Conservation (phyloP, 2,797 vertebrate species). For the Synaphobranchus kaupii region DNA sequence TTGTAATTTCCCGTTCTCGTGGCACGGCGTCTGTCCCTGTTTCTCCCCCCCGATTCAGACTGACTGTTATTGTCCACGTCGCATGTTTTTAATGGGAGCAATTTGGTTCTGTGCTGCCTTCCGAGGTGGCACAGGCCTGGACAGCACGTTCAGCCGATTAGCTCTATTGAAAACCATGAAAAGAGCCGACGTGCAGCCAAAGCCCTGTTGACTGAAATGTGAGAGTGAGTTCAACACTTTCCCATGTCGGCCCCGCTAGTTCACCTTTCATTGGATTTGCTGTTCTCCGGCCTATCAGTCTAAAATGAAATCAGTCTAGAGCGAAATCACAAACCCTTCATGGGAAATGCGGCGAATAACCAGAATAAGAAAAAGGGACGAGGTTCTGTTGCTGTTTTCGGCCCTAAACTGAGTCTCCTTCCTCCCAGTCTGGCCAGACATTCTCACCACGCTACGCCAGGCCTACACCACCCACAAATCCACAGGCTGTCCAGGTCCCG, state of each 20-base stretch:
- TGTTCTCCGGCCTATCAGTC: not conserved
- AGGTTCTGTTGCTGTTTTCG: not conserved
- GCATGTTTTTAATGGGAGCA: constrained; percentile 41
- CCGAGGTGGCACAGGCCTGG: not conserved
- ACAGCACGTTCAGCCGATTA: constrained; percentile 36
- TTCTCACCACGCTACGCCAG: constrained; percentile 23
- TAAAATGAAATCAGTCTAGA: not conserved
- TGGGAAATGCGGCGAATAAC: not conserved
- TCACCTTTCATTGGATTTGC: not conserved
- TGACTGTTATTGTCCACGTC: constrained; percentile 48
- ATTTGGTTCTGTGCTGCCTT: constrained; percentile 26
- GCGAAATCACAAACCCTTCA: not conserved
- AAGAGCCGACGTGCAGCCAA: not conserved
- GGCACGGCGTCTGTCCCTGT: constrained; percentile 48
- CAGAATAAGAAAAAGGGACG: not conserved
- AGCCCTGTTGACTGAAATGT: constrained; percentile 23
- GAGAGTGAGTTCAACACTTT: constrained; percentile 24
- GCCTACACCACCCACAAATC: constrained; percentile 36
- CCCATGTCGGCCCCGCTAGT: constrained; percentile 10
- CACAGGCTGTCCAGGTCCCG: constrained; percentile 8
- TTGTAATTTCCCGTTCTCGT: constrained; percentile 51
- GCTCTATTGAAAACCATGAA: constrained; percentile 28
- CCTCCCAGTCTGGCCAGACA: not conserved
- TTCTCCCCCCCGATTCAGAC: constrained; percentile 26
- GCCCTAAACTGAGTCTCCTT: not conserved